Evolutionary conservation across 2,797 vertebrate species (phyloP), one percentile per base, ranked within the genome.

Genomic region (Arremon aurantiirostris): DNA sequence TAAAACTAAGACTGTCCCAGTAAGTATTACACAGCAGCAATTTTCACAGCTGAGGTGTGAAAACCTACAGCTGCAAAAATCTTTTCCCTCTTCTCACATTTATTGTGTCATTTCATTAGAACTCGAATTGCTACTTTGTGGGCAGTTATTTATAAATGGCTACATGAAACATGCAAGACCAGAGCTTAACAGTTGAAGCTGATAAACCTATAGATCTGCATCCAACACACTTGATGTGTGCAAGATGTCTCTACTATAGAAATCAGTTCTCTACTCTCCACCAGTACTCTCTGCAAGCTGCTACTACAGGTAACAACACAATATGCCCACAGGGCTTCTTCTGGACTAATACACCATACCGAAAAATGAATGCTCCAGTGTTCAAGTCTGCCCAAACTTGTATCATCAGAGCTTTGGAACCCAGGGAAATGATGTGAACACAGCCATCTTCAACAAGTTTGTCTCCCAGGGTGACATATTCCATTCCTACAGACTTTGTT

Each of bases 381-480:
- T 96, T 98, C 94, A 99, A 96, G 96, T 99, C 98, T n/a, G 98
- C 98, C 99, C 99, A 99, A 94, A 99, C 98, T 98, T 99, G 99
- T 89, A 99, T 98, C 99, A 99, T 99, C 97, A 99, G 50, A 6
- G 98, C 98, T 97, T 99, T 99, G 93, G 99, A 99, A 93, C 99
- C 99, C 98, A 99, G 85, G 50, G 99, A 99, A 90, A 99, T 97
- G 81, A 99, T 95, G 95, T 99, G 99, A 94, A 99, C 86, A 50
- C 98, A 99, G 70, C 98, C 97, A 76, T 98, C 98, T 89, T 99
- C 99, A 69, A 97, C n/a, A 89, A 98, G 97, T 70, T 97, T 98
- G 27, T 98, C 98, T 72, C 97, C 97, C 37, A 97, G 93, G 96
- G 89, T 95, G 93, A 70, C 86, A 73, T 57, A 93, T 60, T 98